Conservation (phyloP, 23 tunicate species). For the Corella eumyota region DNA sequence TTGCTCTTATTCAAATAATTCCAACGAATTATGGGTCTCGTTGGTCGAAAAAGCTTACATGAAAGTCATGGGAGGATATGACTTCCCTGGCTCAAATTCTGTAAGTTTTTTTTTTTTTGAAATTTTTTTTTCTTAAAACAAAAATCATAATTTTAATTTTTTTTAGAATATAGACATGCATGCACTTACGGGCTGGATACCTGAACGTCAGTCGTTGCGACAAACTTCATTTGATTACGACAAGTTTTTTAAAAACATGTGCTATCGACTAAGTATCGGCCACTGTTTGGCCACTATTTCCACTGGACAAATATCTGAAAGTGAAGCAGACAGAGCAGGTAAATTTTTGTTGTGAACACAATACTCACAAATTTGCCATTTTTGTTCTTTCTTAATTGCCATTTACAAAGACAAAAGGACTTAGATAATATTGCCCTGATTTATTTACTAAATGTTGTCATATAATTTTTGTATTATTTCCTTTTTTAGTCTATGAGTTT, state of each 20-base stretch:
- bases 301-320: slow-evolving; percentile 53
- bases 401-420: background rate
- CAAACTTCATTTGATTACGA: slow-evolving; percentile 35
- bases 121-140: background rate
- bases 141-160: background rate
- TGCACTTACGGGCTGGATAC: slow-evolving; percentile 94
- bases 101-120: slow-evolving; percentile 23
- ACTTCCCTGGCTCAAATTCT: slow-evolving; percentile 93
- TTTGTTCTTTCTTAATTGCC: background rate
- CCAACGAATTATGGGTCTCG: slow-evolving; percentile 83
- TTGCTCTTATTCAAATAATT: slow-evolving; percentile 83
- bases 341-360: too few relatives aligned
- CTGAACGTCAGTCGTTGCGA: slow-evolving; percentile 73
- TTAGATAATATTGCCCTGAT: too few relatives aligned
- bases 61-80: slow-evolving; percentile 99
- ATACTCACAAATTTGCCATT: too few relatives aligned
- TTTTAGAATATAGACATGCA: slow-evolving; percentile 84
- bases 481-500: too few relatives aligned
- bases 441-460: too few relatives aligned
- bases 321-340: slow-evolving; percentile 83
- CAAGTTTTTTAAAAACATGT: slow-evolving; percentile 60
- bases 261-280: slow-evolving; percentile 38
- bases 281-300: slow-evolving; percentile 88
- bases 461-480: too few relatives aligned
- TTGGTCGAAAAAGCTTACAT: slow-evolving; percentile 91